Percentiles rank a stretch among this genome's conserved stretches.
Evolutionary conservation across 53 echinoderm and acorn worm genomes (phyloP).

Genomic region (Actinopyga echinites): DNA sequence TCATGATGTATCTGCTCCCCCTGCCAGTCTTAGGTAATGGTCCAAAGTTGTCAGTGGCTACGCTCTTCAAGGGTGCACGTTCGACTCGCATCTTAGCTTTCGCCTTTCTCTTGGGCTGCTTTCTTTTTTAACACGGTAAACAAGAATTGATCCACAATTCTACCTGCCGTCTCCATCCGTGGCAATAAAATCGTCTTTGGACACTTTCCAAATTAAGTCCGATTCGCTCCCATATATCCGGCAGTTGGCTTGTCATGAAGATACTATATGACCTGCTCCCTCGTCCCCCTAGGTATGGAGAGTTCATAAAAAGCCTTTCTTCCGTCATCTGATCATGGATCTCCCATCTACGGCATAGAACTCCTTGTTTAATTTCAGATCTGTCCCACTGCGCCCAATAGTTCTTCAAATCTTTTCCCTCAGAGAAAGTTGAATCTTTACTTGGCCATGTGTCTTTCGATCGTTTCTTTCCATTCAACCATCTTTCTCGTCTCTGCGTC

Average conservation of each 20-base stretch:
- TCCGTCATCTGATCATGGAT: conserved; percentile 6
- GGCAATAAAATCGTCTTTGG: background rate
- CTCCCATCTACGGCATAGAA: conserved; percentile 17
- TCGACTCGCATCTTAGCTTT: background rate
- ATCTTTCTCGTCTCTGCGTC: background rate
- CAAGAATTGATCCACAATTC: background rate
- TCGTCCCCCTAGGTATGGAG: background rate
- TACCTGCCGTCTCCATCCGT: conserved; percentile 28
- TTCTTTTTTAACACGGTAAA: background rate
- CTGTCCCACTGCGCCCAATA: conserved; percentile 12
- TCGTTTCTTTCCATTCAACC: conserved; percentile 11
- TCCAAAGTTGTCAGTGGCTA: background rate
- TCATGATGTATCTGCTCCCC: background rate
- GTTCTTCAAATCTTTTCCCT: conserved; percentile 3
- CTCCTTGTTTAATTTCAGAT: background rate
- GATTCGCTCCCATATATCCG: conserved; percentile 14
- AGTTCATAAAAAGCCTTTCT: background rate
- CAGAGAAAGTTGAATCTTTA: background rate
- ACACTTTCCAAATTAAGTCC: background rate
- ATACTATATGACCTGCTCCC: background rate
- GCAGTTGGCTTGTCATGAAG: conserved; percentile 7
- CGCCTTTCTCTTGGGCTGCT: background rate
- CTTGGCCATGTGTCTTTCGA: background rate
- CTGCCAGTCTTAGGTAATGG: background rate
- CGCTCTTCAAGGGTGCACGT: background rate